Percentiles rank a stretch among this genome's conserved stretches.
Conservation (phyloP, 2,888 invertebrate genomes). For the Tyria jacobaeae region DNA sequence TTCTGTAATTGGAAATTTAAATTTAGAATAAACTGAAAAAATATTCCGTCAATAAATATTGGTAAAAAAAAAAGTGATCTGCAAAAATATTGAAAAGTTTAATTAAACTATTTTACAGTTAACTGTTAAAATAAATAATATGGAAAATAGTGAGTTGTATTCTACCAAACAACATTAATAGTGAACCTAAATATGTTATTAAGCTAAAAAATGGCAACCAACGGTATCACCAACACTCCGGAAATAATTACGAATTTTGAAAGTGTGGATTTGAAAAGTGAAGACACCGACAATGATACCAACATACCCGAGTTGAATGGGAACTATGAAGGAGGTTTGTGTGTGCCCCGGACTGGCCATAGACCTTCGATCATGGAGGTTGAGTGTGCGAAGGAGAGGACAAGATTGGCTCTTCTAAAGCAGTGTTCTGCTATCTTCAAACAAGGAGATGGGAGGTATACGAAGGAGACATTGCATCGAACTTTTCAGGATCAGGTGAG, state of each 20-base stretch:
- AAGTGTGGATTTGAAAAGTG: constrained; percentile 33
- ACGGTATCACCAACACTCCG: constrained; percentile 32
- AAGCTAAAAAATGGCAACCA: constrained; percentile 37
- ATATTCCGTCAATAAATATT: too few relatives aligned
- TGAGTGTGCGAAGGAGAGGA: constrained; percentile 88
- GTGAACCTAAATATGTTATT: constrained; percentile 14
- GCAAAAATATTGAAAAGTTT: too few relatives aligned
- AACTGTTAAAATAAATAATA: too few relatives aligned
- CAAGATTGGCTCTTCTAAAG: constrained; percentile 87
- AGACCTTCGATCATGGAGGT: constrained; percentile 90
- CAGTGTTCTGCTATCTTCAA: constrained; percentile 89
- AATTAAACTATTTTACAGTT: too few relatives aligned
- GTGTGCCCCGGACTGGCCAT: constrained; percentile 63
- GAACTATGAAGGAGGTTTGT: constrained; percentile 23
- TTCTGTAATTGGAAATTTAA: too few relatives aligned
- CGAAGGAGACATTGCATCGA: constrained; percentile 88
- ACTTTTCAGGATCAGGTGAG: constrained; percentile 91
- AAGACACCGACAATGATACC: constrained; percentile 11
- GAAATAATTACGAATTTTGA: constrained; percentile 44
- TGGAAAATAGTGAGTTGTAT: neutral
- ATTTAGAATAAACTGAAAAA: too few relatives aligned
- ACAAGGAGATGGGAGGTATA: constrained; percentile 87
- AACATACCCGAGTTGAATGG: constrained; percentile 19
- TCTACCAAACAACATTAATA: neutral
- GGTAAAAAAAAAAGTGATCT: too few relatives aligned